phyloP scores from a whole-genome alignment of 2,113 vertebrate genomes.

The Nycticebus coucang region DNA sequence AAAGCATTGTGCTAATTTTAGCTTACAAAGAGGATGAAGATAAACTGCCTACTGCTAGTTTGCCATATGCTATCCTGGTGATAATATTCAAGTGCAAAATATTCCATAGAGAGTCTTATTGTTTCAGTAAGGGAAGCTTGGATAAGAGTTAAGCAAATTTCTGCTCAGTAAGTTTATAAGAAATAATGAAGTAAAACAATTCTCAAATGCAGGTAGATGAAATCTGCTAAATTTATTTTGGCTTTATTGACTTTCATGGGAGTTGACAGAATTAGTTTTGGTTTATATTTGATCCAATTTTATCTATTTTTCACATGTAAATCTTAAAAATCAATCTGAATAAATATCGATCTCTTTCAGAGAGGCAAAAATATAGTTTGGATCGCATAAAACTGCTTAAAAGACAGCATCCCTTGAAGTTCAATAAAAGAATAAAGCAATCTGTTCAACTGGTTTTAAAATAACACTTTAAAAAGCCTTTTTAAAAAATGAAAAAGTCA shows the following conservation, averaged over 20 bases:
- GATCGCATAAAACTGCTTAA: slow-evolving; percentile 79
- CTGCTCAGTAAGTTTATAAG: slow-evolving; percentile 81
- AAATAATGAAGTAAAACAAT: slow-evolving; percentile 87
- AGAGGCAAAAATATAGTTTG: slow-evolving; percentile 81
- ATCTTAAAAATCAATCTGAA: slow-evolving; percentile 90
- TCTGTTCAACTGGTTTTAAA: slow-evolving; percentile 87
- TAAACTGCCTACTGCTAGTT: slow-evolving; percentile 96
- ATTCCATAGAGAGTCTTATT: slow-evolving; percentile 88
- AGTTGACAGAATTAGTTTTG: slow-evolving; percentile 89
- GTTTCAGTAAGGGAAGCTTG: slow-evolving; percentile 83
- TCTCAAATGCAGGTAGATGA: slow-evolving; percentile 86
- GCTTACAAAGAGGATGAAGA: slow-evolving; percentile 98
- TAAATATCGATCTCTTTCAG: slow-evolving; percentile 87
- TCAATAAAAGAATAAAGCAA: slow-evolving; percentile 81
- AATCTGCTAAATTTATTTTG: slow-evolving; percentile 87
- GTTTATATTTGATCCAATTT: slow-evolving; percentile 89
- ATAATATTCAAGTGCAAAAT: slow-evolving; percentile 94
- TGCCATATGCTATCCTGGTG: slow-evolving; percentile 94
- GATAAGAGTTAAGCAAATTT: slow-evolving; percentile 84
- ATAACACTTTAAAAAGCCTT: slow-evolving; percentile 89
- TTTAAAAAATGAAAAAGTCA: slow-evolving; percentile 84
- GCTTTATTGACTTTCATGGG: slow-evolving; percentile 88
- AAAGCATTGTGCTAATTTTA: slow-evolving; percentile 98
- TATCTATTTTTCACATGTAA: slow-evolving; percentile 90
- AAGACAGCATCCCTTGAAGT: slow-evolving; percentile 76